A percentile compares a stretch with the other conserved stretches of the same genome.
phyloP scores from a whole-genome alignment of 2,113 vertebrate genomes.

The Pogonocichla stellata region DNA sequence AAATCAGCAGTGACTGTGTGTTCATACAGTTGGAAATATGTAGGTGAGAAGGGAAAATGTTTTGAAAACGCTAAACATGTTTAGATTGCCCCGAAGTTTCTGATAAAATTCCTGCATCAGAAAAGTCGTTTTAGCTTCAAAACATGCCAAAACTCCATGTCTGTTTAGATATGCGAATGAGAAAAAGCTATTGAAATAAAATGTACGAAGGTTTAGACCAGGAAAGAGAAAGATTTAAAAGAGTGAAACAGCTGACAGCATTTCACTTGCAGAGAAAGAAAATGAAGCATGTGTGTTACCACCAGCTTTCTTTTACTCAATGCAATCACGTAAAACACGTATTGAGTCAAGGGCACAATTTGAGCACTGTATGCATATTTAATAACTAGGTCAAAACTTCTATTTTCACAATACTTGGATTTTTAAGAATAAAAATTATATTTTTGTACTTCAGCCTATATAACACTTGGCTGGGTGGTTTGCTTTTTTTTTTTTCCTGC shows the following conservation, averaged over 20 bases:
- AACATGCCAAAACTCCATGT: neutral
- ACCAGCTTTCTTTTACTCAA: neutral
- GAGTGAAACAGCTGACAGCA: neutral
- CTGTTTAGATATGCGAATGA: neutral
- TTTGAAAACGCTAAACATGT: conserved; percentile 58
- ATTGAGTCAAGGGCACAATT: accelerated
- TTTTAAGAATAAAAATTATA: neutral
- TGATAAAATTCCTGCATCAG: conserved; percentile 53
- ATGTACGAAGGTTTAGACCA: neutral
- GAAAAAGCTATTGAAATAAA: neutral
- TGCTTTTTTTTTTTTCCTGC: neutral
- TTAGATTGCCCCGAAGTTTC: conserved; percentile 31
- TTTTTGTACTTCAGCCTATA: neutral
- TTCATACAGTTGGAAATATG: conserved; percentile 27
- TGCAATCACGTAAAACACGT: accelerated
- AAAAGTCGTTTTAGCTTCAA: neutral
- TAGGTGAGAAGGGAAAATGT: conserved; percentile 55
- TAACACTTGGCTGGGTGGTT: neutral
- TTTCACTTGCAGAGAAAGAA: neutral
- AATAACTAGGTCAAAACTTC: neutral
- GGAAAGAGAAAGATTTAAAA: neutral
- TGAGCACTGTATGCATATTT: accelerated
- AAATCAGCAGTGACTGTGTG: conserved; percentile 43
- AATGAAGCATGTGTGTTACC: neutral
- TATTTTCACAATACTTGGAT: neutral